These are phyloP conservation scores for Rallus limicola DNA, from an alignment of 2,113 vertebrate species.

Conservation along the genomic window DNA sequence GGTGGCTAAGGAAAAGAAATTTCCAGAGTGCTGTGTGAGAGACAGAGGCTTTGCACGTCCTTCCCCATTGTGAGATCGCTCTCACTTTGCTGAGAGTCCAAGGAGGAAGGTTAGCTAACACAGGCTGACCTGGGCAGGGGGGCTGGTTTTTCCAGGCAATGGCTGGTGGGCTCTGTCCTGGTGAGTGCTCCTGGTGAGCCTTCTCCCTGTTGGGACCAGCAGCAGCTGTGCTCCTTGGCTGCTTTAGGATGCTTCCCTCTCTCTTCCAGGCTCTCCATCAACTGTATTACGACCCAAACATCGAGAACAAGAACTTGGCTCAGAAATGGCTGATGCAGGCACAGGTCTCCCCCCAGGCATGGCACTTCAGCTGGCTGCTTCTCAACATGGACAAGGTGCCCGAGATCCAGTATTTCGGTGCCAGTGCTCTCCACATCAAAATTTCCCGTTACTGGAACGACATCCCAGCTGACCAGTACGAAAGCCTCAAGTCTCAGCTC, in stretches of 20 bases:
- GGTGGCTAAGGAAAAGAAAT: background rate
- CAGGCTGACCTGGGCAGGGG: background rate
- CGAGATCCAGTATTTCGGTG: conserved; percentile 99
- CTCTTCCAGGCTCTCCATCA: conserved; percentile 92
- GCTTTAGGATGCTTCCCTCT: conserved; percentile 50
- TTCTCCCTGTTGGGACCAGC: background rate
- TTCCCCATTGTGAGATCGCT: background rate
- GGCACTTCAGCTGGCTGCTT: conserved; percentile 98
- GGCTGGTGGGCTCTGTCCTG: background rate
- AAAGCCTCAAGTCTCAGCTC: conserved; percentile 94
- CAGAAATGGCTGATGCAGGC: conserved; percentile 99
- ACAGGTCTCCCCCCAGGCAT: conserved; percentile 96
- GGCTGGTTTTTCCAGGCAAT: background rate
- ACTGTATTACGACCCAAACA: conserved; percentile 98
- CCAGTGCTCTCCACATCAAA: conserved; percentile 97
- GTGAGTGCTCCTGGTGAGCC: background rate
- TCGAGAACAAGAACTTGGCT: conserved; percentile 99
- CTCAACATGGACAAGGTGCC: conserved; percentile 96
- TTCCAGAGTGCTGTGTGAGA: background rate
- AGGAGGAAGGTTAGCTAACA: background rate
- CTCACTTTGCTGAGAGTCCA: accelerated
- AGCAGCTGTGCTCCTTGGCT: background rate
- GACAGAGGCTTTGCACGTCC: background rate
- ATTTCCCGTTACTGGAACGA: conserved; percentile 99
- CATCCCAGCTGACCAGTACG: conserved; percentile 96